phyloP scores from a whole-genome alignment of 2,797 vertebrate species.

The Sebastes goodei region DNA sequence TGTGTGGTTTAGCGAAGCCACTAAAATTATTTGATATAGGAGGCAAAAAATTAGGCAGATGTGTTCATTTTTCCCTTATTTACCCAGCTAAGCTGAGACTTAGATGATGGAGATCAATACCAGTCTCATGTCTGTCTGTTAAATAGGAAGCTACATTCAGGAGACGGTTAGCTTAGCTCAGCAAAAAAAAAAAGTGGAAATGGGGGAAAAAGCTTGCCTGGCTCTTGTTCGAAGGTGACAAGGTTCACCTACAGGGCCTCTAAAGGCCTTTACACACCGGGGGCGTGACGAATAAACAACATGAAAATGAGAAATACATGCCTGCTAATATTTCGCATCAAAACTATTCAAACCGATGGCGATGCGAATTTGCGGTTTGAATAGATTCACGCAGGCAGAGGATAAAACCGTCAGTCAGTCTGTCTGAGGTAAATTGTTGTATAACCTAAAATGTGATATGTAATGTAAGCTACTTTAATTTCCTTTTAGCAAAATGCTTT shows the following conservation, averaged over 20 bases:
- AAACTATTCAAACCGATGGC: accelerated
- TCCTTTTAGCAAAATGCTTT: too few species aligned
- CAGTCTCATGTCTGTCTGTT: neutral
- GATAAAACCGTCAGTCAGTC: too few species aligned
- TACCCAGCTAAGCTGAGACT: neutral
- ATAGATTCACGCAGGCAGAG: too few species aligned
- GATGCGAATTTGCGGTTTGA: too few species aligned
- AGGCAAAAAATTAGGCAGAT: neutral
- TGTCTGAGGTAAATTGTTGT: too few species aligned
- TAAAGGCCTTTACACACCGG: neutral
- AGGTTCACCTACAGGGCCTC: neutral
- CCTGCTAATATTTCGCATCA: neutral
- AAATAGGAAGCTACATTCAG: neutral
- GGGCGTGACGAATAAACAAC: neutral
- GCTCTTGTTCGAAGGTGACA: neutral
- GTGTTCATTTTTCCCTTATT: neutral
- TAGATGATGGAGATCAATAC: neutral
- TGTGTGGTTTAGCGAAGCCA: slow-evolving; percentile 9
- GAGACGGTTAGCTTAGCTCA: neutral
- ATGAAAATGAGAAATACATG: neutral
- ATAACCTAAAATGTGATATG: too few species aligned
- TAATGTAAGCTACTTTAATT: too few species aligned
- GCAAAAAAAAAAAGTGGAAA: neutral
- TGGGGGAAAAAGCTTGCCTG: neutral
- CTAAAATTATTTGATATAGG: neutral